A percentile compares a stretch with the other conserved stretches of the same genome.
Evolutionary conservation across 2,113 vertebrate species (phyloP).

Genomic region (Dipodomys ordii): DNA sequence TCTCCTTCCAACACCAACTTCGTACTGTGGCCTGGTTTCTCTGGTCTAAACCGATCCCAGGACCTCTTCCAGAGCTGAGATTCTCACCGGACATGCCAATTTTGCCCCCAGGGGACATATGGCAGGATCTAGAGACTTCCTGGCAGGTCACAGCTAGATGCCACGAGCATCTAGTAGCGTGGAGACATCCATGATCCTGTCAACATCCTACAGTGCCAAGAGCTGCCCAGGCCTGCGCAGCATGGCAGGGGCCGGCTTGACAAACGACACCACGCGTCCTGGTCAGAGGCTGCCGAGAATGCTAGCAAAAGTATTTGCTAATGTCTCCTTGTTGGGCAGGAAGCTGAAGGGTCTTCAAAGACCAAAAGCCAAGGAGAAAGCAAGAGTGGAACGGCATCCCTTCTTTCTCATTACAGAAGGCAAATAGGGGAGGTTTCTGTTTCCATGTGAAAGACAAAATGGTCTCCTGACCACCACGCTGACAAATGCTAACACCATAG

Average conservation of each 20-base stretch:
- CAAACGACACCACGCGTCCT: not conserved
- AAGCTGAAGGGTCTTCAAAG: not conserved
- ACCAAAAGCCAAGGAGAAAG: slow-evolving; percentile 23
- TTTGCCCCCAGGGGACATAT: not conserved
- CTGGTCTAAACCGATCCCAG: not conserved
- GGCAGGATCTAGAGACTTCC: not conserved
- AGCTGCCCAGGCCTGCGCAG: not conserved
- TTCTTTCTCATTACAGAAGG: too few relatives aligned
- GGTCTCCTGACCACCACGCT: not conserved
- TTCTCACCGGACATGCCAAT: not conserved
- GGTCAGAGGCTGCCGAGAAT: not conserved
- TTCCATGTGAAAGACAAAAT: not conserved
- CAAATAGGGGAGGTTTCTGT: too few relatives aligned
- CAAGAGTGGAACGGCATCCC: not conserved
- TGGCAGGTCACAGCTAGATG: not conserved
- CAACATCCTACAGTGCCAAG: not conserved
- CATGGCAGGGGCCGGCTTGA: too few relatives aligned
- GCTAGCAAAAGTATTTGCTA: not conserved
- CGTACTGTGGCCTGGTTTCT: not conserved
- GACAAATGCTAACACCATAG: too few relatives aligned
- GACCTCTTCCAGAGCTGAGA: not conserved
- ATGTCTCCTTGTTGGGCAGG: not conserved
- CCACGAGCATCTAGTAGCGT: not conserved
- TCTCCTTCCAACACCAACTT: not conserved
- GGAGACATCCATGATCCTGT: not conserved